Percentiles rank a stretch among this genome's conserved stretches.
These are phyloP conservation scores for Horisme vitalbata DNA, from an alignment of 2,888 invertebrate species.

Conservation along the genomic window DNA sequence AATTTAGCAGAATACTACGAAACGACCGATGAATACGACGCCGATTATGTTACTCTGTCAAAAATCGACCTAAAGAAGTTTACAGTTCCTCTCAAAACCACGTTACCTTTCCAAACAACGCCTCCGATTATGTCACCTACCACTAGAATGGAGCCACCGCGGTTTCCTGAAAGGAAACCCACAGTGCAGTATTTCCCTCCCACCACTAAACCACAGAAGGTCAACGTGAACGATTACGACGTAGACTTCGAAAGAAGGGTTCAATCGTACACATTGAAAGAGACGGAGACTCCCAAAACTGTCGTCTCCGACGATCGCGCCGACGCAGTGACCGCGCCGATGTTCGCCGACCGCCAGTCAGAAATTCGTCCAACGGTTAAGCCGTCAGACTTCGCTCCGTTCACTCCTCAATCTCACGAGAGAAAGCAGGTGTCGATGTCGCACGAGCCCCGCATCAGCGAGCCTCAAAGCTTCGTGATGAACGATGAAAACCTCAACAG, in stretches of 20 bases:
- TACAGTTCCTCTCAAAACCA: constrained; percentile 32
- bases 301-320: neutral
- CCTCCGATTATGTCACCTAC: constrained; percentile 35
- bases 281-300: constrained; percentile 19
- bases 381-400: constrained; percentile 10
- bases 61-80: constrained; percentile 67
- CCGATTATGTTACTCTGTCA: constrained; percentile 59
- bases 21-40: constrained; percentile 60
- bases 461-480: constrained; percentile 30
- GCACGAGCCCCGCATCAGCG: constrained; percentile 34
- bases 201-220: constrained; percentile 40
- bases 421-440: constrained; percentile 44
- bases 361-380: constrained; percentile 10
- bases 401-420: constrained; percentile 3
- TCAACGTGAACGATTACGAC: constrained; percentile 51
- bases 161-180: constrained; percentile 53
- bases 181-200: constrained; percentile 75
- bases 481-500: constrained; percentile 51
- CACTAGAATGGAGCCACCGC: constrained; percentile 33
- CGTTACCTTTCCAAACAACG: constrained; percentile 34
- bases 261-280: constrained; percentile 43
- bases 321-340: neutral
- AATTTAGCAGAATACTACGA: constrained; percentile 62
- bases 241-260: constrained; percentile 50
- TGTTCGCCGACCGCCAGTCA: constrained; percentile 21